Base-by-base conservation (phyloP, 1,140 invertebrate species). In the Armadillidium nasatum region DNA sequence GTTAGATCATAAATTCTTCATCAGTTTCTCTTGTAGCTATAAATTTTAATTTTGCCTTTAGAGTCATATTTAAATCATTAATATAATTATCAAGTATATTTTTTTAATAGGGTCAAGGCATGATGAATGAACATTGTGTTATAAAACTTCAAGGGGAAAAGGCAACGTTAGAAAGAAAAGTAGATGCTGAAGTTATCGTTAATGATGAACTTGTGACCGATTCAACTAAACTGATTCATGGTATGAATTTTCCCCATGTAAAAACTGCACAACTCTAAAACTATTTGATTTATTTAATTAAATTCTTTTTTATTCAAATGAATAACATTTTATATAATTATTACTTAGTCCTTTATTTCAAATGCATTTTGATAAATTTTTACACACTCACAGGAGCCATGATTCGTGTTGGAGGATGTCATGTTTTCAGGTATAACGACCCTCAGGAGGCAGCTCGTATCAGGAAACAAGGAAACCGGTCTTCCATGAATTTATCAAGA, bases 371-470 rank as follows among this genome's bases (percentile, higher is more conserved):
- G 33, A 33, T 33, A 3, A 6, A 33, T 68, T 78, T n/a, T 46
- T 66, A 66, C 9, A 76, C 44, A 23, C 78, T 81, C 82, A 15
- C 82, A 91, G 90, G 92, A 50, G 92, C 90, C 83, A 92, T 94
- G 44, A 91, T 97, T 44, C 85, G 95, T 43, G 87, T 97, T 21
- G 94, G 94, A 3, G 89, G 92, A 78, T 94, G 92, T 60, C 95
- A 94, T 84, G 94, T 96, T 88, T 96, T 96, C 85, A 90, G 94
- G 46, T 96, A 94, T 84, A 96, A 96, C 85, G 93, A 96, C 87
- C 94, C 94, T 33, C 91, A 88, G 0, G 94, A 96, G 84, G 94
- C 93, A 13, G 93, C 93, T 13, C 92, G 93, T 84, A 85, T 96
- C 68, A 88, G 93, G 50, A 90, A 90, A 85, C 87, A 78, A 72